Base-by-base conservation (phyloP, 2,888 invertebrate species). In the Dicyrtoma fusca region DNA sequence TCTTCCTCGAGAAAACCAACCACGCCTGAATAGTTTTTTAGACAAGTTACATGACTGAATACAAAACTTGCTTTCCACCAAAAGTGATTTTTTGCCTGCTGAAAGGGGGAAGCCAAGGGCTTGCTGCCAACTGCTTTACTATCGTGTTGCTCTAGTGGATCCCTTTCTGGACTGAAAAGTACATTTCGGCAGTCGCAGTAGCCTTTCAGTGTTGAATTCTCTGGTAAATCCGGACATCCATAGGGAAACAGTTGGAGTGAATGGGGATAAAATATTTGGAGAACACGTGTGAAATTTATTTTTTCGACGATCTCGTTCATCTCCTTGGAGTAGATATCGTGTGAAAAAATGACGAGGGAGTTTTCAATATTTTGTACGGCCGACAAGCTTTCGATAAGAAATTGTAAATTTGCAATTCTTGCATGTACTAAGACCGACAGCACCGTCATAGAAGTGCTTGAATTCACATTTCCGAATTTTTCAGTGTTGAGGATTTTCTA, bases 31-130 rank as follows among this genome's bases (percentile, higher is more conserved):
- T 95, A 95, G 81, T 91, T 89, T 74, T 88, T 86, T 11, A 95
- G 92, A n/a, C 90, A 88, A 81, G 90, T 88, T 49, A 98, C 86
- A 81, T 93, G 92, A 83, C 96, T 94, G 85, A 97, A 97, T 47
- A 97, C 94, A 81, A 93, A 87, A 83, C 94, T 92, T 2, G 97
- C 95, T 84, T 99, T 99, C 98, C 98, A 99, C 94, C 97, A 97
- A 55, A 98, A 99, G 83, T 99, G 99, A 84, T 98, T 98, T 83
- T 99, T 99, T 0, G 97, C 97, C 84, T 97, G 98, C 0, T 97
- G 95, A 84, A 96, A 96, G n/a, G n/a, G n/a, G n/a, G n/a, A n/a
- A n/a, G n/a, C n/a, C n/a, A n/a, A n/a, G n/a, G n/a, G n/a, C n/a
- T n/a, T n/a, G n/a, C n/a, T n/a, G n/a, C n/a, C n/a, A n/a, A n/a